Evolutionary conservation across 2,113 vertebrate species (phyloP), one percentile per base, ranked within the genome.

Genomic region (Semnopithecus entellus): DNA sequence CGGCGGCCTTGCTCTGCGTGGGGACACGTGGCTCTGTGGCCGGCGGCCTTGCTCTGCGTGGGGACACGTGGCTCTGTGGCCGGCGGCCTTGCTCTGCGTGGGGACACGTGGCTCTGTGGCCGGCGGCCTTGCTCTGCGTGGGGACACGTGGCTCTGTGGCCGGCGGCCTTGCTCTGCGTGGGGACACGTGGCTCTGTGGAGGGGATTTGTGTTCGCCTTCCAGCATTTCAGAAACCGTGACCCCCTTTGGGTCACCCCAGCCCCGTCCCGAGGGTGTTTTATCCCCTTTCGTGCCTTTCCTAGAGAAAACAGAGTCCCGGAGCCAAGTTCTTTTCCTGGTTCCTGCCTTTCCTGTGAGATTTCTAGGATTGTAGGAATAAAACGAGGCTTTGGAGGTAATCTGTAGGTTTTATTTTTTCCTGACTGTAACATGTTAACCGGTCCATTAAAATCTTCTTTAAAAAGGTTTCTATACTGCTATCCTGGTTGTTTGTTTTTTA

Each of bases 381-480:
- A 23, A 32, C 0, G 13, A 59, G 43, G 57, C 45, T 43, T 27
- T 23, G n/a, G 20, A 64, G 14, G 25, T 27, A 0, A 22, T 43
- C 45, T 8, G 5, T 32, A 38, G 48, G 25, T 57, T 20, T 18
- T 14, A 76, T 27, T 50, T 45, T n/a, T 57, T 57, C 59, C 70
- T 8, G 30, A 25, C 66, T n/a, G 66, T 18, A 2, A 0, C 22
- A 1, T 79, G 12, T 72, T 61, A 27, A 9, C 38, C 4, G 18
- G 5, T 38, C 66, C 0, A 0, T 45, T 22, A 2, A 68, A 38
- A 32, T 84, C 25, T 68, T 6, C 40, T 84, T 57, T 48, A 10
- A 12, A 0, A 3, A 8, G 25, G 14, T 84, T 43, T 97, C 14
- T 0, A 35, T 0, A 0, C 64, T 1, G 17, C 0, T 32, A 1